phyloP scores from a whole-genome alignment of 2,888 invertebrate species.

The Gasteruption jaculator region DNA sequence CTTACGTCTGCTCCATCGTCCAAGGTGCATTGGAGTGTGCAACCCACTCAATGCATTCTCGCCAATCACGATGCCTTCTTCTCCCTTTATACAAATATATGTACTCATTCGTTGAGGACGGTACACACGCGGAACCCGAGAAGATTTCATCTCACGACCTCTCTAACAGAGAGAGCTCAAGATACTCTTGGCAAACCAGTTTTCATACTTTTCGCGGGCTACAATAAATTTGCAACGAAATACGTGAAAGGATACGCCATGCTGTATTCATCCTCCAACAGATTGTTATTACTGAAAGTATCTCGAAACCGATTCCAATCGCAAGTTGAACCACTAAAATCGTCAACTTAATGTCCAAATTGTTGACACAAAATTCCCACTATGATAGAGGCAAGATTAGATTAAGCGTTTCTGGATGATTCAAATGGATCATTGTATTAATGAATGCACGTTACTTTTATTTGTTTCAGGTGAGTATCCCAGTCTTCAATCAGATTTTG shows the following conservation, averaged over 20 bases:
- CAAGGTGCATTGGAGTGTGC: conserved; percentile 1
- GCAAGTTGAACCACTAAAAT: too few relatives aligned
- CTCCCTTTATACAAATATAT: conserved; percentile 2
- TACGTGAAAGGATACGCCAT: conserved; percentile 30
- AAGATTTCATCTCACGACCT: conserved; percentile 20
- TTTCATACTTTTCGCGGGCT: conserved; percentile 37
- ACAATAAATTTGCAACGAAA: conserved; percentile 38
- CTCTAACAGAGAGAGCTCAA: conserved; percentile 19
- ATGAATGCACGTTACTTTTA: too few relatives aligned
- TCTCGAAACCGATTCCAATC: too few relatives aligned
- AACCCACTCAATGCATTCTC: conserved; percentile 2
- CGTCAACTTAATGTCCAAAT: too few relatives aligned
- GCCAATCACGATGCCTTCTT: conserved; percentile 4
- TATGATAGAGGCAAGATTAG: too few relatives aligned
- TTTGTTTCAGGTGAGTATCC: too few relatives aligned
- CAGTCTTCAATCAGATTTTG: too few relatives aligned
- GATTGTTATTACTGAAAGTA: conserved; percentile 11
- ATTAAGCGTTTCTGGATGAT: too few relatives aligned
- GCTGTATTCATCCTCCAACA: conserved; percentile 11
- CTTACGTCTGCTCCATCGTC: too few relatives aligned
- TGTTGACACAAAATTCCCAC: too few relatives aligned
- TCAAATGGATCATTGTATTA: too few relatives aligned
- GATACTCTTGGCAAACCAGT: conserved; percentile 36
- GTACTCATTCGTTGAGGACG: background rate
- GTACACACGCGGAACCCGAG: conserved; percentile 11